phyloP scores from a whole-genome alignment of 2,888 invertebrate genomes.

The Junonia oenone region DNA sequence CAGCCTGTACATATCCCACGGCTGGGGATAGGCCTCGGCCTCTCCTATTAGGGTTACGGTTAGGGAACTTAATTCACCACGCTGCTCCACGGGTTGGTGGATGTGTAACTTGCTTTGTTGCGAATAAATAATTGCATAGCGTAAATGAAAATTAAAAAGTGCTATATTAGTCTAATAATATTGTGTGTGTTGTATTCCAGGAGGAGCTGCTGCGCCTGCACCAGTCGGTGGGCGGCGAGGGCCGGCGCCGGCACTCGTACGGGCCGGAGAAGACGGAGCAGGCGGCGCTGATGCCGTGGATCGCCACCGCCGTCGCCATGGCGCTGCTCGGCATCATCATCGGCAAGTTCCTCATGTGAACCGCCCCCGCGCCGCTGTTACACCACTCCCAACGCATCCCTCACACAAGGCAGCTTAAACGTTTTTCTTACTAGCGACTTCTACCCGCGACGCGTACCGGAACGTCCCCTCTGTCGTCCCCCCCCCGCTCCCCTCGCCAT shows the following conservation, averaged over 20 bases:
- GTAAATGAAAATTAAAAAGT: background rate
- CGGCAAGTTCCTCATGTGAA: conserved; percentile 91
- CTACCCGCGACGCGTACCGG: background rate
- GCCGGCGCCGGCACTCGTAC: conserved; percentile 63
- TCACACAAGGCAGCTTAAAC: conserved; percentile 50
- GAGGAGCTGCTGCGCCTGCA: conserved; percentile 84
- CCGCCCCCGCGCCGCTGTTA: conserved; percentile 52
- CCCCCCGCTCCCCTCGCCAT: background rate
- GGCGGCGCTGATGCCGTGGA: conserved; percentile 80
- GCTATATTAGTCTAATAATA: too few species aligned
- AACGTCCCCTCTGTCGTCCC: background rate
- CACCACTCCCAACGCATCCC: conserved; percentile 55
- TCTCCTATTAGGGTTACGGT: too few species aligned
- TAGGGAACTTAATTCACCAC: too few species aligned
- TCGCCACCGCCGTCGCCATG: conserved; percentile 83
- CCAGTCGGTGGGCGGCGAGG: conserved; percentile 57
- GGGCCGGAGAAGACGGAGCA: conserved; percentile 81
- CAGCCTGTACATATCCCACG: too few species aligned
- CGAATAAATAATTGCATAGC: too few species aligned
- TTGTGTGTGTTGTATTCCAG: conserved; percentile 43
- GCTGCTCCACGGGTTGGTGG: too few species aligned
- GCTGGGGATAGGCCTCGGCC: too few species aligned
- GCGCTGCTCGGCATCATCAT: conserved; percentile 86
- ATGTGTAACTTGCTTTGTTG: too few species aligned
- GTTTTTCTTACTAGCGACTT: conserved; percentile 37